phyloP scores from a whole-genome alignment of 1,140 invertebrate genomes.

The Pectinophora gossypiella region DNA sequence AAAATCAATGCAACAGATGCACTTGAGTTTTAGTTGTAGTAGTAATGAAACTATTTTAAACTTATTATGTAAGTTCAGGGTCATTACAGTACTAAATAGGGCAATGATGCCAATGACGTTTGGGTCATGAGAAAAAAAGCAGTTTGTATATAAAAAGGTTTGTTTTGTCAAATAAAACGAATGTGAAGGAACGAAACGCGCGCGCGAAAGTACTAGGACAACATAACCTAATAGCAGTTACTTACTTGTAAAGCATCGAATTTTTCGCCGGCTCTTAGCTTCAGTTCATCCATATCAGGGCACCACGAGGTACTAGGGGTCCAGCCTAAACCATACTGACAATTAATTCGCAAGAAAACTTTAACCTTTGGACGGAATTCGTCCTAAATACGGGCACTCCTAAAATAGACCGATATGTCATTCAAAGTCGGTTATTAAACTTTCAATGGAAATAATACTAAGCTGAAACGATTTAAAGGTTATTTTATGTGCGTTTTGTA shows the following conservation, averaged over 20 bases:
- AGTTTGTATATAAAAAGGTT: neutral
- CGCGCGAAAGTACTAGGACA: constrained; percentile 28
- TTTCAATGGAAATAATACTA: no score
- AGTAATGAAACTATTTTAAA: neutral
- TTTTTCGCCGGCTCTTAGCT: constrained; percentile 57
- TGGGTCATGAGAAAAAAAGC: neutral
- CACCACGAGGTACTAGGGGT: constrained; percentile 28
- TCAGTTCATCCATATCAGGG: constrained; percentile 60
- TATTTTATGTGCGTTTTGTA: no score
- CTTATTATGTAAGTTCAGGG: constrained; percentile 53
- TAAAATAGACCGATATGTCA: constrained; percentile 59
- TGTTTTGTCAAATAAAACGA: constrained; percentile 1
- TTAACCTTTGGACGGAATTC: constrained; percentile 68
- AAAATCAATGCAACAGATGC: neutral
- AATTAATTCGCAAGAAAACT: constrained; percentile 43
- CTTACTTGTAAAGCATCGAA: constrained; percentile 60
- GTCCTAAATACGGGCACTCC: constrained; percentile 49
- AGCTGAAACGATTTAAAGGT: no score
- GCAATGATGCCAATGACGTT: constrained; percentile 2
- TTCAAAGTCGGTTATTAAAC: no score
- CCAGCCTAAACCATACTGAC: constrained; percentile 33
- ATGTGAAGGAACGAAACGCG: constrained; percentile 19
- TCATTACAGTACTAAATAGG: constrained; percentile 23
- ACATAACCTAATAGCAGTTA: constrained; percentile 24
- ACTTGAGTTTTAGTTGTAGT: no score